Conservation (phyloP, 2,888 invertebrate genomes). For the Agrotis clavis region DNA sequence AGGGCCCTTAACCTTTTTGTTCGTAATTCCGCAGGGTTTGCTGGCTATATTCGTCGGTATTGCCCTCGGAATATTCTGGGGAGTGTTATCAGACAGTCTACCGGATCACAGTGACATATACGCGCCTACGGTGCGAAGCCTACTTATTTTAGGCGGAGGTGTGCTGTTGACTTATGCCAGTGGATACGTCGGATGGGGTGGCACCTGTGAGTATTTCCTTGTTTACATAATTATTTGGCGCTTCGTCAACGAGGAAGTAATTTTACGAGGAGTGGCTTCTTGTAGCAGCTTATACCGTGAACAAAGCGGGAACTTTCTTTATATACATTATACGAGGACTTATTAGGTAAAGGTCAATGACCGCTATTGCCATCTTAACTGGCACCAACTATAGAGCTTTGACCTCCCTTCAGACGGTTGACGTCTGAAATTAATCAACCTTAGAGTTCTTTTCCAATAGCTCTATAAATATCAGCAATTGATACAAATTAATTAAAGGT, state of each 20-base stretch:
- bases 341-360: no score
- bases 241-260: conserved; percentile 32
- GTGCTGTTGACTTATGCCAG: conserved; percentile 80
- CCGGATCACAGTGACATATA: conserved; percentile 85
- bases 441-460: not conserved
- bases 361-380: no score
- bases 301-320: not conserved
- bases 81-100: conserved; percentile 80
- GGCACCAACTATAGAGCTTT: no score
- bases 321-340: no score
- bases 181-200: conserved; percentile 85
- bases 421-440: not conserved
- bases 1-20: conserved; percentile 55
- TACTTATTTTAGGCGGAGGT: conserved; percentile 84
- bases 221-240: conserved; percentile 45
- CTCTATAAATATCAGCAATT: not conserved
- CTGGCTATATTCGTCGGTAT: conserved; percentile 85
- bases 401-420: not conserved
- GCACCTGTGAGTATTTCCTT: conserved; percentile 80
- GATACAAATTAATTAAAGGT: not conserved
- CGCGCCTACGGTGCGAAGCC: conserved; percentile 83
- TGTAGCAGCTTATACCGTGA: not conserved
- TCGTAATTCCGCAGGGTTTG: conserved; percentile 77
- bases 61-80: conserved; percentile 83
- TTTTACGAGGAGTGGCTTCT: conserved; percentile 24